Percentiles rank a stretch among this genome's conserved stretches.
Conservation (phyloP, 2,888 invertebrate genomes). For the Dolomedes plantarius region DNA sequence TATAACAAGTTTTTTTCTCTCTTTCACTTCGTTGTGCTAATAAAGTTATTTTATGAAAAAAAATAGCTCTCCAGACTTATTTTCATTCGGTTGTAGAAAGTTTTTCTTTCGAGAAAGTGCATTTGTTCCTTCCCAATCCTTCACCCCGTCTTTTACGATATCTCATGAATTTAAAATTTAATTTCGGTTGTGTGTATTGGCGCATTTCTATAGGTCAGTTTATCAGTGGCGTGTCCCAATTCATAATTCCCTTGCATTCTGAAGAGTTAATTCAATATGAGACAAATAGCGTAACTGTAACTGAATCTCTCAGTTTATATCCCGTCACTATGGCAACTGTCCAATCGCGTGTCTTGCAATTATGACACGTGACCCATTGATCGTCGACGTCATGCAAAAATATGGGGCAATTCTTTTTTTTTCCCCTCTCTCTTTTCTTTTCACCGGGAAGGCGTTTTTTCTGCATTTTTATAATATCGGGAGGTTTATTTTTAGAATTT, state of each 20-base stretch:
- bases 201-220: no score
- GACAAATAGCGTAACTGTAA: neutral
- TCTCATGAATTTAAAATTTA: no score
- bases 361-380: slow-evolving; percentile 4
- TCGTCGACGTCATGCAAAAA: neutral
- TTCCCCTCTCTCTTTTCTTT: neutral
- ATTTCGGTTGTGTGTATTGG: no score
- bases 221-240: neutral
- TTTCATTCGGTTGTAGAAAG: no score
- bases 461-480: neutral
- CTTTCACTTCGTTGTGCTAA: no score
- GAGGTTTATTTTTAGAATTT: neutral
- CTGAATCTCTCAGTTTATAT: neutral
- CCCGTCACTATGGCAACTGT: neutral
- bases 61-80: no score
- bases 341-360: neutral
- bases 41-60: no score
- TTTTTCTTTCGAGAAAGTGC: no score
- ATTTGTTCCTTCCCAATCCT: no score
- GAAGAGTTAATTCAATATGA: neutral
- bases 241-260: neutral
- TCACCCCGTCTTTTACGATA: no score
- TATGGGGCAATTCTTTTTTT: neutral
- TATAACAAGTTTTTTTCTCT: no score
- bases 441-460: neutral